A percentile compares a stretch with the other conserved stretches of the same genome.
phyloP scores from a whole-genome alignment of 2,888 invertebrate species.

The Ichneumon xanthorius region DNA sequence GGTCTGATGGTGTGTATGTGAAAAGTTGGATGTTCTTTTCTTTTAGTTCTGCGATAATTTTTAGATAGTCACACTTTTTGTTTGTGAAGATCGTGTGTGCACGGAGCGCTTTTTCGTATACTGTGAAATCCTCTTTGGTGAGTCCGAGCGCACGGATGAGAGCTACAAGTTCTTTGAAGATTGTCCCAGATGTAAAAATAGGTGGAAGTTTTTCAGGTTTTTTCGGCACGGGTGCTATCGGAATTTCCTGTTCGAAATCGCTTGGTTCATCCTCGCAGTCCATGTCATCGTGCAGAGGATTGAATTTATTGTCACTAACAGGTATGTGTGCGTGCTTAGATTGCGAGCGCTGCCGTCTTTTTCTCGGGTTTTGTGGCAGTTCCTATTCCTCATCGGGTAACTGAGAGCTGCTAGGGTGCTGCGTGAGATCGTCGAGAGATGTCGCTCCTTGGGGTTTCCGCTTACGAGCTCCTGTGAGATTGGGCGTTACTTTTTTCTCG shows the following conservation, averaged over 20 bases:
- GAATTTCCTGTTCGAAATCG: neutral
- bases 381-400: neutral
- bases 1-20: neutral
- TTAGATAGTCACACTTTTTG: neutral
- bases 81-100: neutral
- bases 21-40: neutral
- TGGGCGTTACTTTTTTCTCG: neutral
- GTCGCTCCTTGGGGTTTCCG: neutral
- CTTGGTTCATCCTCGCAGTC: neutral
- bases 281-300: neutral
- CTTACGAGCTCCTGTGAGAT: neutral
- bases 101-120: neutral
- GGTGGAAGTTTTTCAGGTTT: neutral
- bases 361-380: neutral
- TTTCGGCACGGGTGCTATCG: neutral
- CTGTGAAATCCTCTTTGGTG: neutral
- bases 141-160: no score
- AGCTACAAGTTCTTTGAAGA: no score
- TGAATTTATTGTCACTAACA: neutral
- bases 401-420: neutral
- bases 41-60: neutral
- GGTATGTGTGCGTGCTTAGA: neutral
- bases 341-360: neutral
- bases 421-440: neutral
- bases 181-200: no score